phyloP scores from a whole-genome alignment of 2,113 vertebrate genomes.

The Ophiodon elongatus region DNA sequence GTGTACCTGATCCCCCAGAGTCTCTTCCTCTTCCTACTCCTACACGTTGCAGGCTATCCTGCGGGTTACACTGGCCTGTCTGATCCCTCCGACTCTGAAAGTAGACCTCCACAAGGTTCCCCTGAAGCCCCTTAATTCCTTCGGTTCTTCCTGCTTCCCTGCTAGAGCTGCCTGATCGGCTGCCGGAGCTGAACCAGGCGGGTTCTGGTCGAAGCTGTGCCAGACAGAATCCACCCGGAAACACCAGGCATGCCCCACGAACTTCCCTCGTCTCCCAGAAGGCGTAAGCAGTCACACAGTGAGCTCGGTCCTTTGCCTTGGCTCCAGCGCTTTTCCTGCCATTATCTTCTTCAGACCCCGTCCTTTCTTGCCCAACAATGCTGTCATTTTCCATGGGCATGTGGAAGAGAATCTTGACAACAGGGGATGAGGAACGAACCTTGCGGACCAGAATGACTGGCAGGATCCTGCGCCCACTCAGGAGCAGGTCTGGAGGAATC shows the following conservation, averaged over 20 bases:
- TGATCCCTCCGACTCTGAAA: conserved; percentile 85
- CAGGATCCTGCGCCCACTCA: conserved; percentile 85
- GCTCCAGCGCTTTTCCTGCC: conserved; percentile 32
- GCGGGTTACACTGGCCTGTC: conserved; percentile 84
- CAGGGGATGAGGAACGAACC: conserved; percentile 86
- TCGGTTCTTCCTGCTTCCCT: conserved; percentile 74
- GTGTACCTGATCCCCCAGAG: conserved; percentile 77
- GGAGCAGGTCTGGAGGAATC: conserved; percentile 86
- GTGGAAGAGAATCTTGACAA: conserved; percentile 90
- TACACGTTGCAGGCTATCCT: conserved; percentile 78
- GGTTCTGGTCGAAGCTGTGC: conserved; percentile 87
- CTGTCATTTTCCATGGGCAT: conserved; percentile 80
- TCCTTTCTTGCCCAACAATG: conserved; percentile 35
- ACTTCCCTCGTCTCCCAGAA: conserved; percentile 90
- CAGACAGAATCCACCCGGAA: conserved; percentile 88
- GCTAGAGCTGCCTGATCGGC: conserved; percentile 79
- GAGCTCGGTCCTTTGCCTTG: conserved; percentile 72
- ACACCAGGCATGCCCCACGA: conserved; percentile 85
- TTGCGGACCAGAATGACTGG: conserved; percentile 84
- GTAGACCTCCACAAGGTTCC: conserved; percentile 91
- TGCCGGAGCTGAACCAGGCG: conserved; percentile 87
- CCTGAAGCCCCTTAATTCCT: conserved; percentile 71
- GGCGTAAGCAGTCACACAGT: conserved; percentile 90
- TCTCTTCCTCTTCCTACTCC: conserved; percentile 62
- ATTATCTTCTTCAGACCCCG: conserved; percentile 43